Evolutionary conservation across 2,888 invertebrate genomes (phyloP).

Genomic region (Pegoplata infirma): DNA sequence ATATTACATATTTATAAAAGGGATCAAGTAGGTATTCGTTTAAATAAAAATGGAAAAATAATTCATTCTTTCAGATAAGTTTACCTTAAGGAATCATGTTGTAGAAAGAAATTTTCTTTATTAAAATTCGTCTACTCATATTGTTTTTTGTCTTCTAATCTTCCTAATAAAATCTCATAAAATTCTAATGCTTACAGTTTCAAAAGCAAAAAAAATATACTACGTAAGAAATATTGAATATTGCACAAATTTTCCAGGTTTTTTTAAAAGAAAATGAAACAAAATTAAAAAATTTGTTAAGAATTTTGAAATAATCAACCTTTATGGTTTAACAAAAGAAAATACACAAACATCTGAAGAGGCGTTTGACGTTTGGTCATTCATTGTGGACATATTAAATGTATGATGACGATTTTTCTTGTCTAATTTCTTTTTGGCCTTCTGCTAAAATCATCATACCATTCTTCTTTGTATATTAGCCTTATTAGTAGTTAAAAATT

Average conservation of each 20-base stretch:
- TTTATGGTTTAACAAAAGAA: slow-evolving; percentile 38
- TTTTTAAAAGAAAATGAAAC: slow-evolving; percentile 61
- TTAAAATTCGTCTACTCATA: slow-evolving; percentile 37
- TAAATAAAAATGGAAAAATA: too few species aligned
- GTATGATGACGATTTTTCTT: slow-evolving; percentile 4
- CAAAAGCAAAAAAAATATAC: slow-evolving; percentile 7
- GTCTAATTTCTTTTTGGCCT: slow-evolving; percentile 28
- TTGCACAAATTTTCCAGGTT: slow-evolving; percentile 62
- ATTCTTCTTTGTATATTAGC: slow-evolving; percentile 53
- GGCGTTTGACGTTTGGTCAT: slow-evolving; percentile 73
- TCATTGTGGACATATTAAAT: slow-evolving; percentile 26
- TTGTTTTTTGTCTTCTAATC: slow-evolving; percentile 57
- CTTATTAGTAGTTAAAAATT: slow-evolving; percentile 63
- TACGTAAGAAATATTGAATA: slow-evolving; percentile 66
- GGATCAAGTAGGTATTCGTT: too few species aligned
- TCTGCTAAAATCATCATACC: slow-evolving; percentile 25
- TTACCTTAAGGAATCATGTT: too few species aligned
- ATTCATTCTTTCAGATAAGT: too few species aligned
- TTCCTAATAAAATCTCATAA: slow-evolving; percentile 62
- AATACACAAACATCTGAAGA: slow-evolving; percentile 66
- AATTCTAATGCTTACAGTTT: slow-evolving; percentile 26
- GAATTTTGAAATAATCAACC: slow-evolving; percentile 33
- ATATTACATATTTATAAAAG: too few species aligned
- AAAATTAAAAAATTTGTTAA: slow-evolving; percentile 34
- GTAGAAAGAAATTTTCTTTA: slow-evolving; percentile 27